Evolutionary conservation across 2,888 invertebrate species (phyloP).

Genomic region (Eutolmus rufibarbis): DNA sequence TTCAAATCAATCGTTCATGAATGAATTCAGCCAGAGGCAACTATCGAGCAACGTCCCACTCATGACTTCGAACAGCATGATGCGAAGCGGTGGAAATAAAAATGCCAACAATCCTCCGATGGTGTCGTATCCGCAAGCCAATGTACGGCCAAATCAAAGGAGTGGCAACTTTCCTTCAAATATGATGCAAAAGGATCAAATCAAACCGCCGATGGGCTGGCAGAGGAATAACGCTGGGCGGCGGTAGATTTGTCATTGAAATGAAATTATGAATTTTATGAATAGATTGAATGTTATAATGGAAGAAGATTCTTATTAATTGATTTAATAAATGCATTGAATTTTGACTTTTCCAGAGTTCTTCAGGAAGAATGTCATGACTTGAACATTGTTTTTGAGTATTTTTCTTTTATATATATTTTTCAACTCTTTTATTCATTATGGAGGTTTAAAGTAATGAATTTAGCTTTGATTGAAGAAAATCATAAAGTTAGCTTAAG

Average conservation of each 20-base stretch:
- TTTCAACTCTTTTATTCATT: too few relatives aligned
- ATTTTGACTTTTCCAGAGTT: not conserved
- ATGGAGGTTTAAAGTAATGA: too few relatives aligned
- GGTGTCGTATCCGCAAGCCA: constrained; percentile 36
- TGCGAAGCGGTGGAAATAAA: not conserved
- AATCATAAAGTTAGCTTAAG: too few relatives aligned
- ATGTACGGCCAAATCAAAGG: not conserved
- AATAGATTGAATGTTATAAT: not conserved
- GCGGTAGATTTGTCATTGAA: not conserved
- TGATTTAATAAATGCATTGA: not conserved
- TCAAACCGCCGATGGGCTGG: constrained; percentile 38
- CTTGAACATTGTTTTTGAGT: too few relatives aligned
- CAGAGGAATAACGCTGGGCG: constrained; percentile 16
- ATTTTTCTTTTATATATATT: too few relatives aligned
- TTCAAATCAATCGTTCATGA: not conserved
- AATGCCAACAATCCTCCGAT: not conserved
- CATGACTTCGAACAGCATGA: constrained; percentile 8
- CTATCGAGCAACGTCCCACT: not conserved
- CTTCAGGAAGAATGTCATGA: not conserved
- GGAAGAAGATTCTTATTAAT: not conserved
- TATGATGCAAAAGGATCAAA: not conserved
- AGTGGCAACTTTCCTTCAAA: not conserved
- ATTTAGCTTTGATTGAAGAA: too few relatives aligned
- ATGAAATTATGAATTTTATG: not conserved
- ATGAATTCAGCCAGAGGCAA: not conserved